Conservation (phyloP, 2,888 invertebrate genomes). For the Sphecodes monilicornis region DNA sequence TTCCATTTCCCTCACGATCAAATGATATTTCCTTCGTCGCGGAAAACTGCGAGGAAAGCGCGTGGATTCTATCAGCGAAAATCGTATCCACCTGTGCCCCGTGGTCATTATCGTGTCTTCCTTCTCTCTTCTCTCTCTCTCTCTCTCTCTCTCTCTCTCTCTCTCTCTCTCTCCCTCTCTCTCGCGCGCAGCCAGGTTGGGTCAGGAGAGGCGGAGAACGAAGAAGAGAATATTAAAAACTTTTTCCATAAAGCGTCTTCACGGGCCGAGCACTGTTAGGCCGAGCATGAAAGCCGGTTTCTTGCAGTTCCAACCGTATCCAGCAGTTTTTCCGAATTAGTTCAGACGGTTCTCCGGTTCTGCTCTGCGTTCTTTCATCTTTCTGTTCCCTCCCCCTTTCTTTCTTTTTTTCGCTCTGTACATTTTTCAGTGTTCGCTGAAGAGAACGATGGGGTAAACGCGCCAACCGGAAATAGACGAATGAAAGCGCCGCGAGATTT, state of each 20-base stretch:
- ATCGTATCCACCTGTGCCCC: constrained; percentile 69
- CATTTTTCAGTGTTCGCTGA: neutral
- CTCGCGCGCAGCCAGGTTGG: neutral
- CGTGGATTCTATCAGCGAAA: constrained; percentile 65
- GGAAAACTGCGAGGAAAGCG: neutral
- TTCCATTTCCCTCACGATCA: constrained; percentile 35
- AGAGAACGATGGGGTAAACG: neutral
- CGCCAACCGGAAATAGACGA: neutral
- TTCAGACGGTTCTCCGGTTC: constrained; percentile 44
- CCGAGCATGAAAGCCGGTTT: constrained; percentile 51
- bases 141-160: neutral
- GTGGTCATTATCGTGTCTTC: constrained; percentile 61
- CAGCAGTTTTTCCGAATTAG: constrained; percentile 61
- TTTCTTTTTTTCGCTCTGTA: neutral
- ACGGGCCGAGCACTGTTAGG: constrained; percentile 49
- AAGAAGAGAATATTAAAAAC: constrained; percentile 66
- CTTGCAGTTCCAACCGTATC: constrained; percentile 43
- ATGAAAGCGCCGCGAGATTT: constrained; percentile 17
- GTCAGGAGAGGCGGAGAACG: constrained; percentile 1
- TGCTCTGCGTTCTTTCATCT: neutral
- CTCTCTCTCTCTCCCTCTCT: neutral
- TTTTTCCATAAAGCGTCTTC: constrained; percentile 72
- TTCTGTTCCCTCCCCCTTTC: neutral
- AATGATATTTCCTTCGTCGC: constrained; percentile 35
- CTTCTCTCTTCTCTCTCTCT: constrained; percentile 15